phyloP scores from a whole-genome alignment of 1,140 invertebrate species.

The Diorhabda carinulata region DNA sequence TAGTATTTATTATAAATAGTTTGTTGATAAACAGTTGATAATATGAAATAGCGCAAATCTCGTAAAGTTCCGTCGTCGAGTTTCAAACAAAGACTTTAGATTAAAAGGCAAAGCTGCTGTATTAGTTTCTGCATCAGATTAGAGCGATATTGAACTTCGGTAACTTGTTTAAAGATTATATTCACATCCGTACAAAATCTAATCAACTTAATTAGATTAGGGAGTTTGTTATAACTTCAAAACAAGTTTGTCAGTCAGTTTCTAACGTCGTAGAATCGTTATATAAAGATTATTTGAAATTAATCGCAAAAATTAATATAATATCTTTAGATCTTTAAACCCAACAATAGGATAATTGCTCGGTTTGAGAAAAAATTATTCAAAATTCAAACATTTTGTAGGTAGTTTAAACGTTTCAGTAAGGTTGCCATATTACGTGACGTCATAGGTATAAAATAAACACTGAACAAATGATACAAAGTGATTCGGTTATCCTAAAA shows the following conservation, averaged over 20 bases:
- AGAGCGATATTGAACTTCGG: slow-evolving; percentile 24
- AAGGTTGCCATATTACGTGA: too few relatives aligned
- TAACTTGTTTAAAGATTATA: slow-evolving; percentile 12
- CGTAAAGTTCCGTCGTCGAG: background rate
- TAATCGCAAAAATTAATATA: too few relatives aligned
- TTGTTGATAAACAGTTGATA: background rate
- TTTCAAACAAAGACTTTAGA: slow-evolving; percentile 11
- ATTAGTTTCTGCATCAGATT: slow-evolving; percentile 27
- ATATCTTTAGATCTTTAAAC: too few relatives aligned
- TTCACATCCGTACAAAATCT: background rate
- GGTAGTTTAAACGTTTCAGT: too few relatives aligned
- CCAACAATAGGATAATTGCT: too few relatives aligned
- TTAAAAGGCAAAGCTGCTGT: slow-evolving; percentile 29
- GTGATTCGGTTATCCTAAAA: too few relatives aligned
- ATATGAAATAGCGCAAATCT: background rate
- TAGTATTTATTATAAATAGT: too few relatives aligned
- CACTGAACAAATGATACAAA: too few relatives aligned
- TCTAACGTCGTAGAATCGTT: background rate
- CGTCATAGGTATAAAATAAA: too few relatives aligned
- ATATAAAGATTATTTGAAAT: too few relatives aligned
- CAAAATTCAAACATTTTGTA: too few relatives aligned
- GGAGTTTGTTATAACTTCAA: background rate
- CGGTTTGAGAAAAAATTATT: too few relatives aligned
- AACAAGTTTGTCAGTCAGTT: background rate
- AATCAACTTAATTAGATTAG: slow-evolving; percentile 1